Percentiles rank a stretch among this genome's conserved stretches.
These are phyloP conservation scores for Rhineura floridana DNA, from an alignment of 2,113 vertebrate species.

Conservation along the genomic window DNA sequence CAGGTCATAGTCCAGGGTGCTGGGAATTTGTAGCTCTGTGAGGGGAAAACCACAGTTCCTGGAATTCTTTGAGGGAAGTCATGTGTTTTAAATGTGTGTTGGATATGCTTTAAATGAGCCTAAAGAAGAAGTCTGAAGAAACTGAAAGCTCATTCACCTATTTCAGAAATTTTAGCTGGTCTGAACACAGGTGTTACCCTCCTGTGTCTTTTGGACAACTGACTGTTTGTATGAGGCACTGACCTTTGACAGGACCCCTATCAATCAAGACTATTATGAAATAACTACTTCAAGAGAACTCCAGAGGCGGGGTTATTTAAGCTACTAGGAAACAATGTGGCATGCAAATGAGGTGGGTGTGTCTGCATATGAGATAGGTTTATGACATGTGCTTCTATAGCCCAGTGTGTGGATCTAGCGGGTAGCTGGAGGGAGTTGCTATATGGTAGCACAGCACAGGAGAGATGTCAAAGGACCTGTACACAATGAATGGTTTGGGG, in stretches of 20 bases:
- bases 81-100: too few species aligned
- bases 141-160: too few species aligned
- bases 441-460: constrained; percentile 12
- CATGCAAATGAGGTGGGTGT: constrained; percentile 21
- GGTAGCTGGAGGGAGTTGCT: neutral
- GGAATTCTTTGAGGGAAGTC: too few species aligned
- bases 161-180: too few species aligned
- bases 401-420: neutral
- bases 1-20: too few species aligned
- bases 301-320: neutral
- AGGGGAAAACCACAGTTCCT: too few species aligned
- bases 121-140: too few species aligned
- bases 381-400: neutral
- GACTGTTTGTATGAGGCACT: too few species aligned
- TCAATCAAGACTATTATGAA: neutral
- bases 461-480: constrained; percentile 37
- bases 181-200: too few species aligned
- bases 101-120: too few species aligned
- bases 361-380: neutral
- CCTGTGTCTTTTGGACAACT: too few species aligned
- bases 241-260: neutral
- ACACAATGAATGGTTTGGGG: constrained; percentile 60
- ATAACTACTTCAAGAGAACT: neutral
- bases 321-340: neutral
- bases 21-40: too few species aligned